Percentiles rank a stretch among this genome's conserved stretches.
Conservation (phyloP, 2,797 vertebrate genomes). For the Gobionotothen gibberifrons region DNA sequence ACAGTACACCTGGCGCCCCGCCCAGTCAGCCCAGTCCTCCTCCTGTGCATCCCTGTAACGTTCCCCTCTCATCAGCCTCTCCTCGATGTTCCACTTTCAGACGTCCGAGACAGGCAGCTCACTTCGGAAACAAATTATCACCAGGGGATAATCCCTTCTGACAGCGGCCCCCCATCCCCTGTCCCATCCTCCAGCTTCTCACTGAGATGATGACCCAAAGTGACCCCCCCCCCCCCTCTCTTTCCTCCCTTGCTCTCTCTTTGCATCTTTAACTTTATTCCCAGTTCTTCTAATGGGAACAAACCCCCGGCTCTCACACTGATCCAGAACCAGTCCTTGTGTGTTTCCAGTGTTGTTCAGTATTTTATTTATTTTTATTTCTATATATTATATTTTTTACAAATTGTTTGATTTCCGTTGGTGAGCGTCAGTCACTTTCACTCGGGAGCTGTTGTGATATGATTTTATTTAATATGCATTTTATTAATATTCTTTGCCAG, state of each 20-base stretch:
- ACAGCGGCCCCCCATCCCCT: constrained; percentile 48
- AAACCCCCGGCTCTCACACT: constrained; percentile 20
- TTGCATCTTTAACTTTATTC: constrained; percentile 23
- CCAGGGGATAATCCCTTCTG: constrained; percentile 63
- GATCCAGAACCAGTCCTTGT: constrained; percentile 43
- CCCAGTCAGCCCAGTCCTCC: not conserved
- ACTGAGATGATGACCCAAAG: constrained; percentile 18
- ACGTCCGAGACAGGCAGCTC: constrained; percentile 37
- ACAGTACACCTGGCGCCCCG: not conserved
- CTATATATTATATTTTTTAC: constrained; percentile 71
- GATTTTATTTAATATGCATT: constrained; percentile 73
- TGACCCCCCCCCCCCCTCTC: not conserved
- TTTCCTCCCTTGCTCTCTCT: not conserved
- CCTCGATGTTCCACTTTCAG: constrained; percentile 29
- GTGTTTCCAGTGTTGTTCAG: constrained; percentile 69
- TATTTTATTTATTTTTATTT: constrained; percentile 82
- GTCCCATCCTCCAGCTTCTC: constrained; percentile 28
- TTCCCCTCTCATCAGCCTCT: constrained; percentile 33
- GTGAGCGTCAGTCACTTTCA: constrained; percentile 49
- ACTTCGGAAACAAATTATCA: constrained; percentile 55
- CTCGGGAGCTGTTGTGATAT: constrained; percentile 43
- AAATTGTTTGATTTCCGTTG: constrained; percentile 53
- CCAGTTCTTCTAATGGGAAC: constrained; percentile 28
- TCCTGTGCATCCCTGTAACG: constrained; percentile 40
- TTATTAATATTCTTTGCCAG: constrained; percentile 43